Base-by-base conservation (phyloP, 1,140 invertebrate species). In the Oreohelix idahoensis region DNA sequence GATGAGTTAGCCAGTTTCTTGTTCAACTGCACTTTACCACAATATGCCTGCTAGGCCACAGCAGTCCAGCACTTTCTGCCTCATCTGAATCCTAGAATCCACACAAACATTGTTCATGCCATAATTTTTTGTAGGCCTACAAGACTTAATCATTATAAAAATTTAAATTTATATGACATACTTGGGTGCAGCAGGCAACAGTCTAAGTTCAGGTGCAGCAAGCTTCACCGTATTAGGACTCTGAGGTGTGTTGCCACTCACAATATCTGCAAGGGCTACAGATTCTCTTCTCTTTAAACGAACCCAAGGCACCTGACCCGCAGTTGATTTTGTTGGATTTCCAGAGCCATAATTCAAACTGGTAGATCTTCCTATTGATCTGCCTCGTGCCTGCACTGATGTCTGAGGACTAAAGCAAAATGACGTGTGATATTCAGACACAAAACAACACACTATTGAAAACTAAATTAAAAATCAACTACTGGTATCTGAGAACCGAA, bases 221-320 rank as follows among this genome's bases (percentile, higher is more conserved):
- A 82, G 71, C n/a, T 75, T 82, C 15, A 82, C 71, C 36, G 80
- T 82, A 71, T 82, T 82, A 4, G 80, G 80, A 58, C 80, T 82
- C 26, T 74, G 80, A 23, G 80, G 70, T 35, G 49, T 75, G 29
- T 42, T 82, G 10, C 70, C 70, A 38, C 29, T 58, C 1, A 75
- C 36, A 13, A 74, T 23, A n/a, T 82, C 80, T n/a, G 69, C 1
- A 0, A 82, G 80, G n/a, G 70, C 45, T 29, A 82, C 0, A 20
- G 70, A 74, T 17, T 75, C 80, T 63, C 71, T 73, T 42, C 49
- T 73, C 39, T 82, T 82, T 15, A 82, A 42, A 17, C 80, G 26
- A 53, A 82, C 80, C 80, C 80, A 82, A 0, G 80, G 80, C 20
- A 82, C 70, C 38, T 58, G 45, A 2, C 80, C 80, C 2, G 80